phyloP scores from a whole-genome alignment of 2,113 vertebrate species.

The Onychostoma macrolepis region DNA sequence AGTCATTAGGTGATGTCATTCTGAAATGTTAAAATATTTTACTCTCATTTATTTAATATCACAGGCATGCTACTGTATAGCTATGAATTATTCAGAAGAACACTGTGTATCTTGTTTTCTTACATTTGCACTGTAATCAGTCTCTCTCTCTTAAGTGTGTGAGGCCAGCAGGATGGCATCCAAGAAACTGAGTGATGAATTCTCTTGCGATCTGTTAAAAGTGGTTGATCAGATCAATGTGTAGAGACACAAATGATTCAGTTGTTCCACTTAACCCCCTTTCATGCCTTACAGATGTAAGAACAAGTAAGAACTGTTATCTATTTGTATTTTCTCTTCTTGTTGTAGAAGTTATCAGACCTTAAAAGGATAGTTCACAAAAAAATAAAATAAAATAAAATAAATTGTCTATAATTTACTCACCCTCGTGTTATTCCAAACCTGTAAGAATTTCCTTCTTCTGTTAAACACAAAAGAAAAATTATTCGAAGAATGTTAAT shows the following conservation, averaged over 20 bases:
- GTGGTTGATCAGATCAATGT: constrained; percentile 17
- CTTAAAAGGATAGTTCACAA: too few relatives aligned
- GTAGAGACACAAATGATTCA: constrained; percentile 17
- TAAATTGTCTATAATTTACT: too few relatives aligned
- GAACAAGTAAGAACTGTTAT: not conserved
- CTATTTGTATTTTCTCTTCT: not conserved
- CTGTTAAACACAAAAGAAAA: too few relatives aligned
- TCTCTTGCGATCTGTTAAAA: constrained; percentile 20
- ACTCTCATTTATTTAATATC: constrained; percentile 25
- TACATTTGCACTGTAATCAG: not conserved
- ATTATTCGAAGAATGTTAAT: too few relatives aligned
- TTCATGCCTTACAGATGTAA: not conserved
- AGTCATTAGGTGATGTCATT: constrained; percentile 60
- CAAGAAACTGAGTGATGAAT: constrained; percentile 17
- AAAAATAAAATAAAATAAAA: too few relatives aligned
- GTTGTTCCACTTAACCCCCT: constrained; percentile 1
- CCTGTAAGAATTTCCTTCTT: too few relatives aligned
- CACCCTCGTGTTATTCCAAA: too few relatives aligned
- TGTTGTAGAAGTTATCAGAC: not conserved
- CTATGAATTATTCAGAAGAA: constrained; percentile 60
- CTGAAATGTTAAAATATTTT: constrained; percentile 44
- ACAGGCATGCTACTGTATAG: constrained; percentile 35
- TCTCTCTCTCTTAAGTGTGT: constrained; percentile 24
- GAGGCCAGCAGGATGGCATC: not conserved
- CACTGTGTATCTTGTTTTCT: not conserved